Evolutionary conservation across 2,113 vertebrate genomes (phyloP).

Genomic region (Tachysurus fulvidraco): DNA sequence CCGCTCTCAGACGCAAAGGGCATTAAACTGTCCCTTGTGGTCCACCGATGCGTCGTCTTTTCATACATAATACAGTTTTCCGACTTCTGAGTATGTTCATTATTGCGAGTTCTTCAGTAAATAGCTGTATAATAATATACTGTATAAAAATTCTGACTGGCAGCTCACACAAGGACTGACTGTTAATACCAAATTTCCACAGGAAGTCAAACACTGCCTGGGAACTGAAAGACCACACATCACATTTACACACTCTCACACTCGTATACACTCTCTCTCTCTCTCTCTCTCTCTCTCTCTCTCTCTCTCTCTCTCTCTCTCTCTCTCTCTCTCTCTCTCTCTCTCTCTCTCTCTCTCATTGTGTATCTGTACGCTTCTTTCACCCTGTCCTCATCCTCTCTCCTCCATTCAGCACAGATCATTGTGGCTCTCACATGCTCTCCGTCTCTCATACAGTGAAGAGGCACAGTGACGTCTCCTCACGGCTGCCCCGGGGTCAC

Average conservation of each 20-base stretch:
- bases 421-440: slow-evolving; percentile 7
- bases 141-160: no score
- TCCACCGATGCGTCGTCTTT: not conserved
- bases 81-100: not conserved
- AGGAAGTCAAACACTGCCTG: slow-evolving; percentile 7
- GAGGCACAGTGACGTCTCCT: slow-evolving; percentile 31
- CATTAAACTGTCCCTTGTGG: not conserved
- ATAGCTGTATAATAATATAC: no score
- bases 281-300: not conserved
- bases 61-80: not conserved
- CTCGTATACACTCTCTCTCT: slow-evolving; percentile 1
- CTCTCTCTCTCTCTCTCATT: not conserved
- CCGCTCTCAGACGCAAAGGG: not conserved
- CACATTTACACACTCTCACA: slow-evolving; percentile 3
- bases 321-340: not conserved
- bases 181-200: not conserved
- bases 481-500: slow-evolving; percentile 32
- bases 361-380: slow-evolving; percentile 1
- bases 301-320: not conserved
- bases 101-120: not conserved
- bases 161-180: not conserved
- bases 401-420: slow-evolving; percentile 6
- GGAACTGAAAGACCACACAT: slow-evolving; percentile 9
- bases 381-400: not conserved
- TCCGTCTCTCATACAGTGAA: slow-evolving; percentile 8